Evolutionary conservation across 2,797 vertebrate genomes (phyloP).

Genomic region (Psittacula echo): DNA sequence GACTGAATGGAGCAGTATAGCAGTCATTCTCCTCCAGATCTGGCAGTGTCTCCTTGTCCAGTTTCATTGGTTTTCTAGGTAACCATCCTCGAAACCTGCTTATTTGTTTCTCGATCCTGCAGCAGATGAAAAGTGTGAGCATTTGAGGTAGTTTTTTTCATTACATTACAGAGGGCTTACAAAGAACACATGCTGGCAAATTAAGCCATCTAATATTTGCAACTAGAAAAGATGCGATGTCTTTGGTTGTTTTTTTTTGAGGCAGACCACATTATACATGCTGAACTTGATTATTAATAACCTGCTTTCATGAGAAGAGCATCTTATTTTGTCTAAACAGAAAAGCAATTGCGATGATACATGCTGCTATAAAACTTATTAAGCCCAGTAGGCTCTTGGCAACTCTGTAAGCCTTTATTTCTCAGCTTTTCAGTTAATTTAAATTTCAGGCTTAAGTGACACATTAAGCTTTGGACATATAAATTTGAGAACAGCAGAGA

Average conservation of each 20-base stretch:
- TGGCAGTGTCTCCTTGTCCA: conserved; percentile 89
- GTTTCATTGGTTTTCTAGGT: conserved; percentile 93
- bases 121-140: conserved; percentile 66
- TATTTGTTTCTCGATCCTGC: conserved; percentile 94
- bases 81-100: conserved; percentile 94
- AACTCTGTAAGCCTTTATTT: background rate
- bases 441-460: background rate
- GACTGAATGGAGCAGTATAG: conserved; percentile 95
- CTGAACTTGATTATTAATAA: background rate
- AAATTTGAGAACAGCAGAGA: background rate
- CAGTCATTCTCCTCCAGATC: conserved; percentile 95
- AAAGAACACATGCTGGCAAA: background rate
- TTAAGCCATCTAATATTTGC: background rate
- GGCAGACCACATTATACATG: background rate
- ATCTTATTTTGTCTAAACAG: background rate
- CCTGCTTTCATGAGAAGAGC: background rate
- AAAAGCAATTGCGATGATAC: background rate
- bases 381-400: background rate
- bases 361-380: background rate
- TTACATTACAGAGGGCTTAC: background rate
- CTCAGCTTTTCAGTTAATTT: background rate
- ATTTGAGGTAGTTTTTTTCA: conserved; percentile 37
- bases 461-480: background rate
- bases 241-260: background rate
- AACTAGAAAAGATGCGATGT: background rate